Evolutionary conservation across 2,797 vertebrate genomes (phyloP).

Genomic region (Lacerta viridis): DNA sequence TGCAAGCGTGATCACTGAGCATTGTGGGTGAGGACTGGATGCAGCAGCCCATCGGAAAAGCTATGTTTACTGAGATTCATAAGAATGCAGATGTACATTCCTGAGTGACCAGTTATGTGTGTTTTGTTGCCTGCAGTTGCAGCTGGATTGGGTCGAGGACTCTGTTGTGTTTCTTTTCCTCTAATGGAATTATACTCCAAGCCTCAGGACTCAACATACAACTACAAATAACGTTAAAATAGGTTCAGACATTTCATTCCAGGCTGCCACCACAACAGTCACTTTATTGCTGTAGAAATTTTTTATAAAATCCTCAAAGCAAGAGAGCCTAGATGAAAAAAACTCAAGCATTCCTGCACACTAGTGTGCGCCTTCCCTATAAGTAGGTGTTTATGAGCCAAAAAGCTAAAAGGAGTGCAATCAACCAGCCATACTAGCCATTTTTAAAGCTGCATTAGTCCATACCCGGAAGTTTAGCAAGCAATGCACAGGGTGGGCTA

Average conservation of each 20-base stretch:
- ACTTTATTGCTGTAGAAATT: constrained; percentile 81
- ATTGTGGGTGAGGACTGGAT: no score
- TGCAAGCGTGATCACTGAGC: not conserved
- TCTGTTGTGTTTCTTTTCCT: not conserved
- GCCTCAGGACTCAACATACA: constrained; percentile 45
- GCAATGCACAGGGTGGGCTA: constrained; percentile 58
- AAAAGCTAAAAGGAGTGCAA: constrained; percentile 59
- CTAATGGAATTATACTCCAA: constrained; percentile 49
- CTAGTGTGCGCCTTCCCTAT: constrained; percentile 64
- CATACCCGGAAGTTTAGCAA: constrained; percentile 69
- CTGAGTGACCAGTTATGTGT: not conserved
- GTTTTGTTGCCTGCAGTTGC: not conserved
- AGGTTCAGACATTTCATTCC: constrained; percentile 44
- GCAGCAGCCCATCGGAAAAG: not conserved
- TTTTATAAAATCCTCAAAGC: constrained; percentile 73
- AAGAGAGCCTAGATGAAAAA: constrained; percentile 67
- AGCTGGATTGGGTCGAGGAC: not conserved
- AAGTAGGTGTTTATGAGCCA: constrained; percentile 69
- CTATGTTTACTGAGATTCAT: not conserved
- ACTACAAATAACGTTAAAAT: constrained; percentile 48
- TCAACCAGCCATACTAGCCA: constrained; percentile 56
- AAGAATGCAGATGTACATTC: not conserved
- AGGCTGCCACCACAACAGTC: constrained; percentile 50
- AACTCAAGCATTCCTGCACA: constrained; percentile 71
- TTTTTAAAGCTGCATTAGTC: constrained; percentile 51